Base-by-base conservation (phyloP, 2,888 invertebrate genomes). In the Mythimna impura region DNA sequence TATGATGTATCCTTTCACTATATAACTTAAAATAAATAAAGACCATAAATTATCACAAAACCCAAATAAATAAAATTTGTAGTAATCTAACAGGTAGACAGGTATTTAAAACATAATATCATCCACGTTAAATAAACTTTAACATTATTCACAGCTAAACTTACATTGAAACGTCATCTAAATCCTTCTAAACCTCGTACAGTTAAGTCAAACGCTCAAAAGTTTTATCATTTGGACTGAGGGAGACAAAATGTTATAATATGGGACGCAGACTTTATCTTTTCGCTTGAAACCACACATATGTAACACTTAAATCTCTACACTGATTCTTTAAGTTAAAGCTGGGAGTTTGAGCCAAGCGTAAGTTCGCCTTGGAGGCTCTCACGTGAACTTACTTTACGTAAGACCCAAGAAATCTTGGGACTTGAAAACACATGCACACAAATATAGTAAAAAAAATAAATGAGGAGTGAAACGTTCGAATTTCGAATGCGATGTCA, bases 311-410 rank as follows among this genome's bases (percentile, higher is more conserved):
- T 81, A 76, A 63, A 81, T 66, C 69, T 70, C 55, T 52, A 61
- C 75, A 69, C 76, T 75, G 78, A 70, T 76, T 78, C 76, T 78
- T 55, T 69, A 75, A 78, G 52, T 74, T 74, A 54, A 70, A 77
- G 58, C 70, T 52, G 25, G 12, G 52, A 47, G 10, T 57, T 22
- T 3, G n/a, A 57, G 20, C 22, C 22, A 9, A 60, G 58, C 52
- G 34, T 74, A 36, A 60, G 70, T 58, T 73, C 7, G 50, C 43
- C 43, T 74, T 70, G 43, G 36, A 52, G 22, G 34, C 58, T 52
- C 25, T 69, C 52, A 14, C n/a, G n/a, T 5, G 17, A 68, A 68
- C 57, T 58, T 43, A 43, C 50, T 76, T 52, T 25, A 50, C 40
- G 50, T 67, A 76, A 76, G 34, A 76, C 58, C 22, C 17, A 36